These are phyloP conservation scores for Epizoanthus scotinus DNA, from an alignment of 92 coral and sea anemone species.

Conservation along the genomic window DNA sequence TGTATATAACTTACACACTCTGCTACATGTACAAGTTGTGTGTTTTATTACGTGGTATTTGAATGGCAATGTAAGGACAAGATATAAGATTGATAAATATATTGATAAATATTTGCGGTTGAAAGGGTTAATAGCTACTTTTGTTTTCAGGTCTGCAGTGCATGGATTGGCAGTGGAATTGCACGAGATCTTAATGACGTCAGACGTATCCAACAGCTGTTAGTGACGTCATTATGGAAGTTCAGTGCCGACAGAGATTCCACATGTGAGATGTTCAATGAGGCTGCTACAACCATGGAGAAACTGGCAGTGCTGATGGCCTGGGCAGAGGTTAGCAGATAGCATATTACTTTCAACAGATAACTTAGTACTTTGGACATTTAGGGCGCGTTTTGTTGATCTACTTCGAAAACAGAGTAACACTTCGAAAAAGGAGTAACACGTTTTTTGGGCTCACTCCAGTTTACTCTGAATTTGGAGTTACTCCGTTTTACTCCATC, in stretches of 20 bases:
- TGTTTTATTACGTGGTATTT: not conserved
- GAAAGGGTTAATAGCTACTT: not conserved
- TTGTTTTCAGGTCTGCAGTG: conserved; percentile 85
- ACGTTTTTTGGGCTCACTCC: too few species aligned
- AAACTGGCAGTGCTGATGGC: conserved; percentile 96
- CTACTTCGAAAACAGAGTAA: too few species aligned
- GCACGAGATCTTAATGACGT: conserved; percentile 98
- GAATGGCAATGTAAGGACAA: not conserved
- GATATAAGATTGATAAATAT: not conserved
- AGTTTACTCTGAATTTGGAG: too few species aligned
- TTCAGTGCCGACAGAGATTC: conserved; percentile 94
- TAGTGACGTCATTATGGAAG: conserved; percentile 94
- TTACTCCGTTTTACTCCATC: too few species aligned
- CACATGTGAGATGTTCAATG: conserved; percentile 93
- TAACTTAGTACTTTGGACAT: not conserved
- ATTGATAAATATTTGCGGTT: not conserved
- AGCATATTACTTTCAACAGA: not conserved
- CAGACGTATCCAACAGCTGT: conserved; percentile 93
- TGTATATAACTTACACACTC: too few species aligned
- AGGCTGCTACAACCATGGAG: conserved; percentile 98
- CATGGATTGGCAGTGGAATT: conserved; percentile 99
- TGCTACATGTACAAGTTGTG: too few species aligned
- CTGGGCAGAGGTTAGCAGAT: conserved; percentile 87
- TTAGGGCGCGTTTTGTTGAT: too few species aligned
- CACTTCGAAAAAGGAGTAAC: too few species aligned